Base-by-base conservation (phyloP, 2,797 vertebrate species). In the Macropus fuliginosus region DNA sequence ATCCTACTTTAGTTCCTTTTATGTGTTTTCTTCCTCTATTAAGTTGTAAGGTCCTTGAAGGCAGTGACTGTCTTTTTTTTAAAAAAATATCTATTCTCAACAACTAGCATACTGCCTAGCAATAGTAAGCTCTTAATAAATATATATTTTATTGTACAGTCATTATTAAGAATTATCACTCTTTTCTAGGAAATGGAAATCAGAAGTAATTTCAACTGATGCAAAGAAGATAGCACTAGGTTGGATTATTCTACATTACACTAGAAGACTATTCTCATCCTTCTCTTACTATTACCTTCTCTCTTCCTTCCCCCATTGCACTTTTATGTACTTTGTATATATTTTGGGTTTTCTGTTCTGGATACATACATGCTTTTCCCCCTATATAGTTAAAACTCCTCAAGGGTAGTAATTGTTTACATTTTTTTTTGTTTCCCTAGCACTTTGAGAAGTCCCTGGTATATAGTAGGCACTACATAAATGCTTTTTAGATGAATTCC, bases 111-210 rank as follows among this genome's bases (percentile, higher is more conserved):
- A 54, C 81, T 91, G 28, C 24, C 29, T 93, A 40, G 12, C 6
- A 94, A 46, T 50, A 81, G 52, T 54, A 56, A 5, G 55, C 10
- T n/a, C n/a, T 24, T 50, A 89, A 92, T 91, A 54, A 95, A n/a
- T 96, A 59, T 29, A 21, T 96, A 96, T 97, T 95, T 5, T 52
- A 90, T 50, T 21, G 9, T 92, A 54, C 94, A 87, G 91, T 52
- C 89, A 21, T 56, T 56, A 24, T 81, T 91, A 91, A 74, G 34
- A 92, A n/a, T 18, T 95, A 18, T 93, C n/a, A 91, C 13, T 92
- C 46, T 94, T 95, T 50, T 55, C 46, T 29, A 92, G 29, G 46
- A n/a, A 54, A 92, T 90, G 56, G 74, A 46, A 87, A 87, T 87
- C 21, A 87, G 40, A 27, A 87, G 40, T 87, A 87, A 87, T 50